phyloP scores from a whole-genome alignment of 2,113 vertebrate species.

The Bos javanicus region DNA sequence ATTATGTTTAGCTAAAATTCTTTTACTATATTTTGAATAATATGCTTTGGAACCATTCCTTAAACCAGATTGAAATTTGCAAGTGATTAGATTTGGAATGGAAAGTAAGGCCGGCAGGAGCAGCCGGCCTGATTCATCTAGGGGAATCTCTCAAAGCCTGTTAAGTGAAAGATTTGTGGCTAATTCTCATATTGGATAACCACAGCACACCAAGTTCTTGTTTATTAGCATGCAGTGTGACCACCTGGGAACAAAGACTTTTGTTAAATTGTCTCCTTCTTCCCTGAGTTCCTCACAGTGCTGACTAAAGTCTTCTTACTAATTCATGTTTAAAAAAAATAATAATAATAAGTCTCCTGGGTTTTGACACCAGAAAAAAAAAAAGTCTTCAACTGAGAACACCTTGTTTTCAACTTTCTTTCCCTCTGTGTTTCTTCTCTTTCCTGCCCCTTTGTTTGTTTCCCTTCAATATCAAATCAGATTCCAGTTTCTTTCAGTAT shows the following conservation, averaged over 20 bases:
- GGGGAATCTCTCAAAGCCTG: not conserved
- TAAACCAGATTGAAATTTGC: constrained; percentile 20
- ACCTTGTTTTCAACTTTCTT: not conserved
- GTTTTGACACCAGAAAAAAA: not conserved
- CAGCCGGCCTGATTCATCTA: not conserved
- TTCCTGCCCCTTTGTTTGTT: not conserved
- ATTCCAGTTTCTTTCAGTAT: not conserved
- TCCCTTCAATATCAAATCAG: not conserved
- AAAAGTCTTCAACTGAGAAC: not conserved
- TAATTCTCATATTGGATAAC: not conserved
- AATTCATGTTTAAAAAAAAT: not conserved
- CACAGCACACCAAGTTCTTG: not conserved
- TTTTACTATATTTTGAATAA: not conserved
- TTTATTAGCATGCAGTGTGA: not conserved
- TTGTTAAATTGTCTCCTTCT: constrained; percentile 6
- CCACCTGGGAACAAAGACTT: not conserved
- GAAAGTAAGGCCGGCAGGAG: not conserved
- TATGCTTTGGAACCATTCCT: not conserved
- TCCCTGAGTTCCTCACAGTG: not conserved
- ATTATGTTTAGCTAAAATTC: not conserved
- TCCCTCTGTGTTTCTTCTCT: not conserved
- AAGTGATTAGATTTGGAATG: constrained; percentile 11
- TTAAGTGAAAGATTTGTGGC: not conserved
- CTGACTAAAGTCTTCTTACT: not conserved
- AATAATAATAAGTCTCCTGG: not conserved